Evolutionary conservation across 2,888 invertebrate species (phyloP), one percentile per base, ranked within the genome.

Genomic region (Coecobrya sp.): DNA sequence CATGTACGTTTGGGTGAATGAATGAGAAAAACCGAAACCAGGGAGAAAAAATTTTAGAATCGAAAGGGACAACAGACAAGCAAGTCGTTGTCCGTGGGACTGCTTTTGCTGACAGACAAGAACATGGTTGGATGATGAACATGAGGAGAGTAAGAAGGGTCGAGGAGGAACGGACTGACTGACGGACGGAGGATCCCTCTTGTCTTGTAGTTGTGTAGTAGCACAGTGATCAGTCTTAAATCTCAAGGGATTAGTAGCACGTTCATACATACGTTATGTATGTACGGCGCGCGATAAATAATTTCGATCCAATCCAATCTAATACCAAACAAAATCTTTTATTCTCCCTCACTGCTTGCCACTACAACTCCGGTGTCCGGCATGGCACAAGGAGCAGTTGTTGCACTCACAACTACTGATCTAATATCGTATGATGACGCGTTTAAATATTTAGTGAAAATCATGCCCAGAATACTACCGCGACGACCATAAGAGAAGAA

Each of bases 401-500:
- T n/a, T n/a, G n/a, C n/a, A n/a, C 79, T 85, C 73, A 49, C 62
- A 73, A 22, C 42, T 62, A 55, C 73, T 73, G 91, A 92, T 76
- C 87, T 65, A 30, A 16, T 25, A 52, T 52, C 25, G 13, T n/a
- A 52, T 79, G 68, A 30, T 30, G 36, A 81, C 30, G 70, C 42
- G 91, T 84, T 73, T 92, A 92, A 92, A 92, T 92, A 92, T 92
- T 92, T 92, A 92, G 92, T 79, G 92, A 89, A 81, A 92, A 92
- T 88, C 92, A 92, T 92, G 92, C 16, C 68, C 55, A 36, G 92
- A 84, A 92, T 92, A 52, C 62, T 19, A 65, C 25, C 42, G 22
- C 22, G 30, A 0, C 22, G 49, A 5, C 36, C 36, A 36, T 11
- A 59, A 82, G 36, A 13, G 36, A n/a, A 84, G 36, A 30, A 25